Conservation (phyloP, 2,797 vertebrate species). For the Clarias laeviceps region DNA sequence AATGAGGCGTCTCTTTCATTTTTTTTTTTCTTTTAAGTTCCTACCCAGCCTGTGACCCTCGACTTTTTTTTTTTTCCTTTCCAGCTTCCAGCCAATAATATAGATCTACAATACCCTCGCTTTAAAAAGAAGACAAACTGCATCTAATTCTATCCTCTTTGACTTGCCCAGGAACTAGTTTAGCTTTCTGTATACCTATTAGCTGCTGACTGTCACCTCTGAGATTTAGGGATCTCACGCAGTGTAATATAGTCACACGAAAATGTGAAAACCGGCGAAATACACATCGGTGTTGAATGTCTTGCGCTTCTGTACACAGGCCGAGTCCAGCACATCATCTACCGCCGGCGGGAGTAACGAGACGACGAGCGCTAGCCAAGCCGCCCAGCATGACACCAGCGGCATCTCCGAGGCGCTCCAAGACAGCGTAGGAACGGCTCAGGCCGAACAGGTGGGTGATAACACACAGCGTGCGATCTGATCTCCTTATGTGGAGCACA, state of each 20-base stretch:
- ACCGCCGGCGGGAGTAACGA: conserved; percentile 55
- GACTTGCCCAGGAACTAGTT: neutral
- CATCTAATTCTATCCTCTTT: neutral
- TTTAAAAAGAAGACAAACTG: neutral
- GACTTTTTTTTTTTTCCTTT: neutral
- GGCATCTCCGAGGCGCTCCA: conserved; percentile 43
- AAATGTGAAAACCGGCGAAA: no score
- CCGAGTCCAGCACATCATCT: conserved; percentile 67
- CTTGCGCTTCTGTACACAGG: conserved; percentile 59
- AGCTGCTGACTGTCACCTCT: neutral
- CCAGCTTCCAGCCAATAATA: neutral
- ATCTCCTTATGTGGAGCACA: neutral
- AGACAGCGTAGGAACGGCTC: conserved; percentile 49
- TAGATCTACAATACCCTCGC: neutral
- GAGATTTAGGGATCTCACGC: neutral
- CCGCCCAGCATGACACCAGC: conserved; percentile 37
- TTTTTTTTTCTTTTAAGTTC: neutral
- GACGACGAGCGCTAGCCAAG: conserved; percentile 46
- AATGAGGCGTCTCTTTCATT: neutral
- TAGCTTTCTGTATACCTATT: neutral
- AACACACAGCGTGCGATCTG: neutral
- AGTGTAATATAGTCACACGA: neutral
- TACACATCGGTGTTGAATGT: neutral
- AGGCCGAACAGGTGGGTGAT: conserved; percentile 63
- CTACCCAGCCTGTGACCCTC: neutral